Percentiles rank a stretch among this genome's conserved stretches.
Conservation (phyloP, 2,888 invertebrate species). For the Drosophila meridiana region DNA sequence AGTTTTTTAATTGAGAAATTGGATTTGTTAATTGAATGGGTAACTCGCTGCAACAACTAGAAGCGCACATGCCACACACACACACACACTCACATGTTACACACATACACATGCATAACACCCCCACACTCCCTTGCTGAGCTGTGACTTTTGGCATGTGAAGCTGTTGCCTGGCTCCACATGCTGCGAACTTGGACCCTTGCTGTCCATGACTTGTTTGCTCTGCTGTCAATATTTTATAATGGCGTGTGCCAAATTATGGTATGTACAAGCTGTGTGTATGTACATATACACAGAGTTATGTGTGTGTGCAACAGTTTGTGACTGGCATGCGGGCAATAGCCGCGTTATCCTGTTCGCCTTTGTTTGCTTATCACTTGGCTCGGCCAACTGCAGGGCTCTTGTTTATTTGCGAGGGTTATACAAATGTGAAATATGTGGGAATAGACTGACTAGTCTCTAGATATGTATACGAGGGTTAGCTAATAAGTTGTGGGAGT, state of each 20-base stretch:
- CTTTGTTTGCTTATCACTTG: constrained; percentile 66
- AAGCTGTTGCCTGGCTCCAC: constrained; percentile 19
- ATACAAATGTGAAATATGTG: constrained; percentile 41
- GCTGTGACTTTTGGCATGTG: constrained; percentile 45
- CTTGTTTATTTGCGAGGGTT: constrained; percentile 45
- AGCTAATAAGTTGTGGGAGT: background rate
- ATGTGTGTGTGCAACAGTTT: constrained; percentile 41
- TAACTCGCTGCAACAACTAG: constrained; percentile 9
- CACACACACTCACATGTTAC: background rate
- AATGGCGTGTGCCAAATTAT: constrained; percentile 67
- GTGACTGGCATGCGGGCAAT: constrained; percentile 46
- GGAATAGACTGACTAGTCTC: background rate
- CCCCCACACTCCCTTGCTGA: constrained; percentile 11
- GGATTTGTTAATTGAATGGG: constrained; percentile 11
- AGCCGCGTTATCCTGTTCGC: constrained; percentile 34
- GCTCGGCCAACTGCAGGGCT: constrained; percentile 38
- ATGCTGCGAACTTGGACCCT: constrained; percentile 25
- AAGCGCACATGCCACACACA: constrained; percentile 13
- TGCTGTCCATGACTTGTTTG: constrained; percentile 39
- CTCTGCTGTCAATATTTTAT: constrained; percentile 66
- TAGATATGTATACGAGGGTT: constrained; percentile 1
- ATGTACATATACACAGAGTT: background rate
- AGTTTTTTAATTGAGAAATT: constrained; percentile 25
- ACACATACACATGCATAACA: background rate
- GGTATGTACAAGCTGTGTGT: constrained; percentile 27